phyloP scores from a whole-genome alignment of 2,888 invertebrate genomes.

The Rhaphigaster nebulosa region DNA sequence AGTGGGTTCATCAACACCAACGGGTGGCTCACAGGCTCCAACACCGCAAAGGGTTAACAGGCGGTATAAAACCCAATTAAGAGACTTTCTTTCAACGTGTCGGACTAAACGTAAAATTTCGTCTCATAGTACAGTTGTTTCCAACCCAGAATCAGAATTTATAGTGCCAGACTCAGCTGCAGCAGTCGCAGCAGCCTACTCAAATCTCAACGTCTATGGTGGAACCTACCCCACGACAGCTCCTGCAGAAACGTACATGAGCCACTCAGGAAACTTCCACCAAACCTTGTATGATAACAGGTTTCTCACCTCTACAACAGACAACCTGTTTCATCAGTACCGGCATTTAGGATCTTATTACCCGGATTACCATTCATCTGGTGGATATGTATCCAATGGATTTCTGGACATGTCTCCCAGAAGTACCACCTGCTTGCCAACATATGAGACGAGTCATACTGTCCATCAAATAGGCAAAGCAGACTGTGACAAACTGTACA shows the following conservation, averaged over 20 bases:
- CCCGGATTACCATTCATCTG: conserved; percentile 75
- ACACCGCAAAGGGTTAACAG: conserved; percentile 87
- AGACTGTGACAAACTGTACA: conserved; percentile 73
- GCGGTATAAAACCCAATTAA: conserved; percentile 92
- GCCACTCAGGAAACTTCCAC: conserved; percentile 78
- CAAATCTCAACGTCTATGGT: conserved; percentile 77
- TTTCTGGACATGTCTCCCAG: conserved; percentile 84
- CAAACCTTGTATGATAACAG: conserved; percentile 77
- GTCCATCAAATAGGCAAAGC: conserved; percentile 64
- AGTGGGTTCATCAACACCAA: conserved; percentile 69
- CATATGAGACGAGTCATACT: conserved; percentile 71
- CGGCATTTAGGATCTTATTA: conserved; percentile 88
- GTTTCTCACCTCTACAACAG: conserved; percentile 82
- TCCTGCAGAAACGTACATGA: conserved; percentile 75
- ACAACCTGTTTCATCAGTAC: conserved; percentile 92
- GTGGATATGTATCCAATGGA: conserved; percentile 83
- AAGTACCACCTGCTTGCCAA: conserved; percentile 74
- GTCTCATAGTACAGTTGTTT: conserved; percentile 69
- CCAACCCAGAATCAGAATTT: conserved; percentile 74
- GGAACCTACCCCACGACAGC: conserved; percentile 79
- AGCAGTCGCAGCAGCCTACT: conserved; percentile 84
- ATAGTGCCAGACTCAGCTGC: conserved; percentile 73
- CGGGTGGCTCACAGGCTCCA: conserved; percentile 69
- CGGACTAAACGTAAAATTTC: conserved; percentile 81
- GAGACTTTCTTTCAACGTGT: conserved; percentile 94